These are phyloP conservation scores for Kradibia gibbosae DNA, from an alignment of 1,140 invertebrate genomes.

Conservation along the genomic window DNA sequence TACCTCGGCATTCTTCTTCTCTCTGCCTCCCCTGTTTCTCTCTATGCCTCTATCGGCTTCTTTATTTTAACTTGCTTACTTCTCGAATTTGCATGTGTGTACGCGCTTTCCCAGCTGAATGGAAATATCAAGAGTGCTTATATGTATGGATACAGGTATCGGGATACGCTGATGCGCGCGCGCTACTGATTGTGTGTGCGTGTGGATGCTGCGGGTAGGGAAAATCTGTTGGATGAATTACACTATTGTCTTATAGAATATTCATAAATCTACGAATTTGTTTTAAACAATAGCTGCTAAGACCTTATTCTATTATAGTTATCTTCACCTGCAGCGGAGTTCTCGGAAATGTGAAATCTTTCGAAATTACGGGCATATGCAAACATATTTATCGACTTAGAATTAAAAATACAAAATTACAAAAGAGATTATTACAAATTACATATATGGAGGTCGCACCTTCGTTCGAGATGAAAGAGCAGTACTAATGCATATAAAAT, in stretches of 20 bases:
- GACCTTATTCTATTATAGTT: not conserved
- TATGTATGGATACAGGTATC: too few relatives aligned
- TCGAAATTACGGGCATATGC: not conserved
- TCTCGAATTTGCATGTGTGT: slow-evolving; percentile 44
- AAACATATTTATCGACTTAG: not conserved
- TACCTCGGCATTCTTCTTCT: not conserved
- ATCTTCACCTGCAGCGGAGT: too few relatives aligned
- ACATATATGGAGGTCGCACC: too few relatives aligned
- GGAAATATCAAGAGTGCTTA: not conserved
- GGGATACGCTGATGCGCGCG: slow-evolving; percentile 49
- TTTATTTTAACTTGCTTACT: too few relatives aligned
- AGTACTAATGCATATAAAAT: too few relatives aligned
- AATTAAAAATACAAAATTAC: too few relatives aligned
- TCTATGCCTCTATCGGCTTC: not conserved
- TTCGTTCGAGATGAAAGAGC: too few relatives aligned
- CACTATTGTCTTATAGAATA: not conserved
- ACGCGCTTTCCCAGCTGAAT: not conserved
- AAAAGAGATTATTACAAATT: not conserved
- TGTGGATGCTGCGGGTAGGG: not conserved
- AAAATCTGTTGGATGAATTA: not conserved
- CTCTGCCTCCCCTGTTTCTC: not conserved
- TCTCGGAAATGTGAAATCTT: too few relatives aligned
- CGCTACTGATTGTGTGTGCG: slow-evolving; percentile 46
- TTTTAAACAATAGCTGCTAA: too few relatives aligned
- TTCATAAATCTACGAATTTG: not conserved